Evolutionary conservation across 2,888 invertebrate species (phyloP).

Genomic region (Melanophora roralis): DNA sequence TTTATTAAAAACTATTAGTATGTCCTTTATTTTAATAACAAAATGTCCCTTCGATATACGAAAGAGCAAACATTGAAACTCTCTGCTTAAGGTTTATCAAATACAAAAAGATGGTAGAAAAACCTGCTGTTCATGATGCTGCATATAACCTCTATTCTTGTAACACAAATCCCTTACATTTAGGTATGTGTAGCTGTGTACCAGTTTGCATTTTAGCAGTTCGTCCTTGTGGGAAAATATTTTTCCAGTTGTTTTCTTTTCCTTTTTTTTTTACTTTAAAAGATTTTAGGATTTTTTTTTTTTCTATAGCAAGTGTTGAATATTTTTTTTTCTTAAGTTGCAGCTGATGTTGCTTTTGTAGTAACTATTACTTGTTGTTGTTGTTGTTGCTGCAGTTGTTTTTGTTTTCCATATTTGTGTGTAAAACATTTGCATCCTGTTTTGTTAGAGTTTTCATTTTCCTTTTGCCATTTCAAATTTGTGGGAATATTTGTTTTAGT

Average conservation of each 20-base stretch:
- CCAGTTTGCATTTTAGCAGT: slow-evolving; percentile 11
- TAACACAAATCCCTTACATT: neutral
- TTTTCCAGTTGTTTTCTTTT: neutral
- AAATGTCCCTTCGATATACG: too few relatives aligned
- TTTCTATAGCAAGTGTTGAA: slow-evolving; percentile 39
- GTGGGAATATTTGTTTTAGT: slow-evolving; percentile 36
- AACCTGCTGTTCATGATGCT: slow-evolving; percentile 26
- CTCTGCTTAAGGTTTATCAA: neutral
- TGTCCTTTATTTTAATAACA: too few relatives aligned
- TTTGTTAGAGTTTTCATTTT: slow-evolving; percentile 52
- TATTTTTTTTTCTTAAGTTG: slow-evolving; percentile 1
- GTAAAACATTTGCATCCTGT: slow-evolving; percentile 53
- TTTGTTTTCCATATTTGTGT: too few relatives aligned
- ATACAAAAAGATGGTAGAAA: neutral
- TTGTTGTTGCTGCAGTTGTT: too few relatives aligned
- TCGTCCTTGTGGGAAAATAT: slow-evolving; percentile 46
- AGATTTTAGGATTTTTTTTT: slow-evolving; percentile 7
- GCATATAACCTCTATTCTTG: neutral
- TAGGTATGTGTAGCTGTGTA: neutral
- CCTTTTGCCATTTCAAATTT: slow-evolving; percentile 40
- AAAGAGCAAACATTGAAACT: too few relatives aligned
- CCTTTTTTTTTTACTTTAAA: neutral
- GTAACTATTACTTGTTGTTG: neutral
- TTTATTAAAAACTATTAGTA: too few relatives aligned
- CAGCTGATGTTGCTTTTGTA: slow-evolving; percentile 4